Conservation (phyloP, 2,888 invertebrate genomes). For the Diogma glabrata region DNA sequence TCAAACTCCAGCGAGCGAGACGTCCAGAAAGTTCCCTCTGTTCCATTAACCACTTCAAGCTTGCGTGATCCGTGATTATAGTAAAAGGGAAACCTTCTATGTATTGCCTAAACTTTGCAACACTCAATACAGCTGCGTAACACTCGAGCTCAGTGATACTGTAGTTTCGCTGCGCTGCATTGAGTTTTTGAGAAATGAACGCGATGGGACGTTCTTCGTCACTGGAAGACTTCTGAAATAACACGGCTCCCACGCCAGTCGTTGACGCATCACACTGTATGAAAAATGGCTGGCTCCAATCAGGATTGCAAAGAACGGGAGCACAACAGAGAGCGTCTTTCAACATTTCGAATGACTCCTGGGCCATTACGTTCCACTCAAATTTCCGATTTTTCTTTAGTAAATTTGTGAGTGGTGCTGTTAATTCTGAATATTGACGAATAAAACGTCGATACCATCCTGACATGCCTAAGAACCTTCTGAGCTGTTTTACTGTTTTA, state of each 20-base stretch:
- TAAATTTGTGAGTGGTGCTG: neutral
- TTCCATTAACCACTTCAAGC: no score
- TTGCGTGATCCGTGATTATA: no score
- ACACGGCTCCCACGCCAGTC: no score
- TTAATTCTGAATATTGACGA: neutral
- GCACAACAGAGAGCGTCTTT: neutral
- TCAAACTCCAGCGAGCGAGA: no score
- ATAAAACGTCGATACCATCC: neutral
- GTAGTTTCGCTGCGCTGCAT: no score
- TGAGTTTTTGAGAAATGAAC: neutral
- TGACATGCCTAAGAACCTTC: neutral
- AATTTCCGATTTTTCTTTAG: neutral
- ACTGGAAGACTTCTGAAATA: neutral
- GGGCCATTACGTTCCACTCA: neutral
- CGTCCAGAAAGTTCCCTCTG: no score
- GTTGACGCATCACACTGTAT: constrained; percentile 15
- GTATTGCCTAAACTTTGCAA: no score
- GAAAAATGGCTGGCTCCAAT: neutral
- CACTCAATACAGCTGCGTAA: no score
- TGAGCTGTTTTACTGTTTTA: neutral
- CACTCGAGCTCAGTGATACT: no score
- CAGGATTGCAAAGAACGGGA: neutral
- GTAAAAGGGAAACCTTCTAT: no score
- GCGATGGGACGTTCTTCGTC: neutral
- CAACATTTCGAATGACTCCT: neutral